These are phyloP conservation scores for Sakesphorus luctuosus DNA, from an alignment of 2,113 vertebrate species.

Conservation along the genomic window DNA sequence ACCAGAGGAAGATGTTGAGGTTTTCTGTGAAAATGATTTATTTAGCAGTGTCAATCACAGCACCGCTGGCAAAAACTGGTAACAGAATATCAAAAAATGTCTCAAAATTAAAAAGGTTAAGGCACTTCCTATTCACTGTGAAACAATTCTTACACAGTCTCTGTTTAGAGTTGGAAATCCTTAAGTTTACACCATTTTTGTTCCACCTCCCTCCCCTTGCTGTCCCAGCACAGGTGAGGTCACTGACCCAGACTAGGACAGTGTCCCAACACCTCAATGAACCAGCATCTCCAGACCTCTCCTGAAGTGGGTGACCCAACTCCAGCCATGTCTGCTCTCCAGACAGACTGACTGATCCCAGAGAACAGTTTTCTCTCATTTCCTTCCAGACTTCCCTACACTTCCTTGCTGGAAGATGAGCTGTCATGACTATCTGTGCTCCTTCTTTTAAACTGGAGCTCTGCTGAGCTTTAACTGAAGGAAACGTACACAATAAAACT, in stretches of 20 bases:
- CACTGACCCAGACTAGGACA: background rate
- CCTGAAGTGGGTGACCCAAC: background rate
- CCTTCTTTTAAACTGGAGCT: background rate
- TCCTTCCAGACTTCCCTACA: background rate
- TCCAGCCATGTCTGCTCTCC: background rate
- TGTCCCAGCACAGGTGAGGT: accelerated
- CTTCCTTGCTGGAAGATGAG: background rate
- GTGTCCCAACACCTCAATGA: background rate
- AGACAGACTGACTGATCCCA: background rate
- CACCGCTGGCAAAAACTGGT: background rate
- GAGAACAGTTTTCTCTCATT: background rate
- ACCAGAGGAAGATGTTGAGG: background rate
- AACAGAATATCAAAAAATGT: background rate
- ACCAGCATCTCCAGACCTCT: background rate
- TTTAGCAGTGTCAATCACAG: background rate
- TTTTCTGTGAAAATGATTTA: background rate
- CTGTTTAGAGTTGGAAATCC: background rate
- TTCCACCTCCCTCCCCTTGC: background rate
- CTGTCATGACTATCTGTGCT: background rate
- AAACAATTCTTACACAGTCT: background rate
- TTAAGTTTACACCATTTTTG: background rate
- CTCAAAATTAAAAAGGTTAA: background rate
- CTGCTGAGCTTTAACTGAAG: background rate
- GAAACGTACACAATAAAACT: background rate
- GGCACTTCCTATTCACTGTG: background rate